A percentile compares a stretch with the other conserved stretches of the same genome.
These are phyloP conservation scores for Phainopepla nitens DNA, from an alignment of 2,113 vertebrate species.

Conservation along the genomic window DNA sequence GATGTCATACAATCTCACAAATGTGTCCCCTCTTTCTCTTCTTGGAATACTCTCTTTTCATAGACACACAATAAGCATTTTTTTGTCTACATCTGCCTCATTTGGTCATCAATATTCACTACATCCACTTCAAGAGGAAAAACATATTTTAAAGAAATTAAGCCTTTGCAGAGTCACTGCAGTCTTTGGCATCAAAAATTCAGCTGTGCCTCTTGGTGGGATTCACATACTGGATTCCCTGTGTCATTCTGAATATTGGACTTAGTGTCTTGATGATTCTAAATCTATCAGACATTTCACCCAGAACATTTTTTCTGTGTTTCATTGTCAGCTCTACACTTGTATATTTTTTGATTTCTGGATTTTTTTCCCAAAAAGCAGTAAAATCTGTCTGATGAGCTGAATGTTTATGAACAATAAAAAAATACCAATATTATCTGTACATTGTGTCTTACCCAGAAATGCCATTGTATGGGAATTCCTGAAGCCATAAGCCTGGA, in stretches of 20 bases:
- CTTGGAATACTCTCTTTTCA: neutral
- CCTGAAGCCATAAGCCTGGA: neutral
- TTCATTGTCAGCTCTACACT: neutral
- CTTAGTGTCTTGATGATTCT: neutral
- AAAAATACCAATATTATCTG: neutral
- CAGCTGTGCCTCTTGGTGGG: neutral
- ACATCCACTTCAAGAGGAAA: neutral
- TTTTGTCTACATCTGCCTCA: neutral
- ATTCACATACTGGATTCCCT: neutral
- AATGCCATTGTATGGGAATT: neutral
- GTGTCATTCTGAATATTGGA: neutral
- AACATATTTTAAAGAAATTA: neutral
- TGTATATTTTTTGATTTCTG: neutral
- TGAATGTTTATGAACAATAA: neutral
- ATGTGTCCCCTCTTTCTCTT: neutral
- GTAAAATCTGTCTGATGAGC: neutral
- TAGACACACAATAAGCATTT: neutral
- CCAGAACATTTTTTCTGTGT: neutral
- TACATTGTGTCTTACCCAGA: neutral
- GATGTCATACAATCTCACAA: neutral
- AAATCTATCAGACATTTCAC: neutral
- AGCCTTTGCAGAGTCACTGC: neutral
- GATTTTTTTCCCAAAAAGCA: neutral
- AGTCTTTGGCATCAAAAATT: neutral
- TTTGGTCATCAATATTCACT: neutral